Percentiles rank a stretch among this genome's conserved stretches.
These are phyloP conservation scores for Caenorhabditis doughertyi DNA, from an alignment of 2,888 invertebrate genomes.

Conservation along the genomic window DNA sequence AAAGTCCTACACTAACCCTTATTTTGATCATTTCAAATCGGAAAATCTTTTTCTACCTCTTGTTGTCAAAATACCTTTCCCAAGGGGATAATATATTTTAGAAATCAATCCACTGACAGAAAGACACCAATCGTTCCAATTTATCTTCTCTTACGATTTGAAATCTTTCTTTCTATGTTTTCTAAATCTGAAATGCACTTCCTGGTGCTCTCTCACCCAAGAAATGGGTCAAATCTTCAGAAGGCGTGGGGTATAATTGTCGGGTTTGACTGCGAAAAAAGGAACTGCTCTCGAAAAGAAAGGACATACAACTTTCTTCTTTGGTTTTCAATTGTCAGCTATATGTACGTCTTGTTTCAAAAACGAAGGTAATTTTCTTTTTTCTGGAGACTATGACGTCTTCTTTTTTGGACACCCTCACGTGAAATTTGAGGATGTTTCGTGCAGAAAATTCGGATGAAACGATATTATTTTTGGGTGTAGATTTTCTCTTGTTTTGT, in stretches of 20 bases:
- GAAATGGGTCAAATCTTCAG: conserved; percentile 28
- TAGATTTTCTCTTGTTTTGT: not conserved
- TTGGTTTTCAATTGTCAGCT: conserved; percentile 11
- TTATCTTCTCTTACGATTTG: no score
- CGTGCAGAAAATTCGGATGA: not conserved
- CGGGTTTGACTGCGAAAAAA: conserved; percentile 24
- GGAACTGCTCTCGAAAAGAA: conserved; percentile 29
- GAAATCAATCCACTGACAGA: conserved; percentile 3
- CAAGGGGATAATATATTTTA: not conserved
- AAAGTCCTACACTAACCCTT: not conserved
- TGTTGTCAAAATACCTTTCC: conserved; percentile 13
- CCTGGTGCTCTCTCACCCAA: conserved; percentile 6
- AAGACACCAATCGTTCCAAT: not conserved
- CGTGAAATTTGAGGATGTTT: conserved; percentile 21
- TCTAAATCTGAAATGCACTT: conserved; percentile 19
- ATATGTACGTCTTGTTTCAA: conserved; percentile 1
- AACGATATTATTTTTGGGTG: not conserved
- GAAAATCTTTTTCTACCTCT: not conserved
- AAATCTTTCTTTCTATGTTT: not conserved
- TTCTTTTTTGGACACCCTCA: conserved; percentile 27
- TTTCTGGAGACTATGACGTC: conserved; percentile 33
- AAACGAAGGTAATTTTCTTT: conserved; percentile 26
- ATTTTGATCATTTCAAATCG: not conserved
- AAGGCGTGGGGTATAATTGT: conserved; percentile 37
- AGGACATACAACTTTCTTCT: not conserved